Evolutionary conservation across 1,140 invertebrate species (phyloP).

Genomic region (Zaprionus tsacasi): DNA sequence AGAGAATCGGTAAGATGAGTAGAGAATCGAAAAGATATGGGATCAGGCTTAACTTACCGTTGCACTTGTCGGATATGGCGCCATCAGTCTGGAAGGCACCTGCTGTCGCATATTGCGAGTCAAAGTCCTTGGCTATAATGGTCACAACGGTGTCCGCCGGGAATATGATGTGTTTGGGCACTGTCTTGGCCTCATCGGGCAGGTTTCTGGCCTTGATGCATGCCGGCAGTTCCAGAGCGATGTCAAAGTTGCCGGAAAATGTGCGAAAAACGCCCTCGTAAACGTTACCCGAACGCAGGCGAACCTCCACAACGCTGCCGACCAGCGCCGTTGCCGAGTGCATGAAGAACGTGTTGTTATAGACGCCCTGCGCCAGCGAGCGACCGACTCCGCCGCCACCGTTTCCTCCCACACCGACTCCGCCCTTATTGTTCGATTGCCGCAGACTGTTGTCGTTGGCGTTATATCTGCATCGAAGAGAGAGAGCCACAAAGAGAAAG

Average conservation of each 20-base stretch:
- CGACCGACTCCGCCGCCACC: constrained; percentile 71
- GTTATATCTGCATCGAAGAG: constrained; percentile 67
- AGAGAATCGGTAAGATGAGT: not conserved
- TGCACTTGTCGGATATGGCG: constrained; percentile 88
- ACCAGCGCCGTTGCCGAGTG: constrained; percentile 92
- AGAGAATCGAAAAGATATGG: not conserved
- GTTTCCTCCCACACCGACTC: constrained; percentile 64
- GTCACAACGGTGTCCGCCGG: constrained; percentile 92
- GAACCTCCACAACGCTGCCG: constrained; percentile 92
- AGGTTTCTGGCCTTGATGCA: constrained; percentile 89
- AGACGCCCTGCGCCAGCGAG: constrained; percentile 90
- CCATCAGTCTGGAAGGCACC: constrained; percentile 94
- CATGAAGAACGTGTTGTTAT: constrained; percentile 94
- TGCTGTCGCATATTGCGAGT: constrained; percentile 94
- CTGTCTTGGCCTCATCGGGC: constrained; percentile 85
- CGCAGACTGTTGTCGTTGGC: constrained; percentile 71
- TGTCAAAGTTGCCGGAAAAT: constrained; percentile 92
- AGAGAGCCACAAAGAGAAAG: not conserved
- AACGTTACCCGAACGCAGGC: constrained; percentile 91
- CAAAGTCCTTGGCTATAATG: constrained; percentile 91
- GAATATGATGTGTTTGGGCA: constrained; percentile 93
- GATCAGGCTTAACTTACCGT: constrained; percentile 84
- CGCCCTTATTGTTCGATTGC: constrained; percentile 64
- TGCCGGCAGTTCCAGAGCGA: constrained; percentile 93
- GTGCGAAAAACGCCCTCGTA: constrained; percentile 95